Evolutionary conservation across 2,113 vertebrate species (phyloP), one percentile per base, ranked within the genome.

Genomic region (Poecile atricapillus): DNA sequence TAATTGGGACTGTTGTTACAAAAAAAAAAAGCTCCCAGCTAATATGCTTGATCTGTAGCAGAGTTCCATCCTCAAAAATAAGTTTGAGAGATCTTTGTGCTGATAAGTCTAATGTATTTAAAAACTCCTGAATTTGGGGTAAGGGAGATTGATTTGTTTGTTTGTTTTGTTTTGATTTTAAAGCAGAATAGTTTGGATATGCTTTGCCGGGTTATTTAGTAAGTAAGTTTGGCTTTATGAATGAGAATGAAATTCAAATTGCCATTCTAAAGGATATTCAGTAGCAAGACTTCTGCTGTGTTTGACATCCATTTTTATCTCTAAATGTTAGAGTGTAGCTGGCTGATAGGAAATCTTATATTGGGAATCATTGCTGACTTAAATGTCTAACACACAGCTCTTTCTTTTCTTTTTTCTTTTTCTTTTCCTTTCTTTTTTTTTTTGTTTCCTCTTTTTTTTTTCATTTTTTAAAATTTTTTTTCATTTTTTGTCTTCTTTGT

Each of bases 301-400:
- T 84, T 64, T 39, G 58, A 19, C 58, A 52, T 77, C 33, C 11
- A 15, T 5, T 77, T 81, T 87, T 77, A 49, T 69, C 79, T 91
- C 33, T 39, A 6, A 59, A 28, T 70, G 53, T 78, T 73, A 52
- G 21, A 65, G 35, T 82, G 8, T 87, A 55, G 41, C 68, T 88
- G 37, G 15, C 84, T 83, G 21, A 41, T 81, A 82, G 65, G 31
- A 82, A 79, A 62, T 94, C 28, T 85, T 87, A 25, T 44, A 31
- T 24, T 92, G 55, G 62, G 69, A 83, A 24, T 76, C n/a, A 41
- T 27, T 44, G 44, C 65, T 92, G 68, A 70, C 75, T 75, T 81
- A 90, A 69, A 93, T 95, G 94, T 94, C 68, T 97, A 97, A 97
- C 73, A 13, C 47, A 85, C 31, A 94, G 60, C 77, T 91, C 52